These are phyloP conservation scores for Alosa alosa DNA, from an alignment of 2,113 vertebrate genomes.

Conservation along the genomic window DNA sequence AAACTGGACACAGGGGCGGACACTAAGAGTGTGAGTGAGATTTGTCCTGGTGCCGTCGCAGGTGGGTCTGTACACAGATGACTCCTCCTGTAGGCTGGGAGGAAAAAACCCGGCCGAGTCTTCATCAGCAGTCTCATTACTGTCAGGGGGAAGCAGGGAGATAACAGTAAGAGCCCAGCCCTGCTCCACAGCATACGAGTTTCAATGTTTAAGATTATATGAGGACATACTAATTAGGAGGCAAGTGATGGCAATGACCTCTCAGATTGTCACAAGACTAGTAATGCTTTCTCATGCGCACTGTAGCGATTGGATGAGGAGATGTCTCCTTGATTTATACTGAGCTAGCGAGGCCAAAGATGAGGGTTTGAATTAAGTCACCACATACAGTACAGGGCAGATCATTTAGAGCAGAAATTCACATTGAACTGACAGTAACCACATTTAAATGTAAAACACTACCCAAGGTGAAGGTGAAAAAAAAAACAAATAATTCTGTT, in stretches of 20 bases:
- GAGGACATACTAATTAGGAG: not conserved
- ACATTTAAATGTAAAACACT: not conserved
- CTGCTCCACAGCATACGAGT: not conserved
- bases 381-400: not conserved
- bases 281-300: not conserved
- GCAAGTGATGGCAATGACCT: not conserved
- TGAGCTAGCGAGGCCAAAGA: not conserved
- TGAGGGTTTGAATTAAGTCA: not conserved
- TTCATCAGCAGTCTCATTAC: not conserved
- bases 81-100: not conserved
- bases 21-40: slow-evolving; percentile 27
- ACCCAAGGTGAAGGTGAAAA: too few species aligned
- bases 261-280: not conserved
- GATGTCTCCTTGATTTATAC: not conserved
- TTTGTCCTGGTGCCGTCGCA: slow-evolving; percentile 5
- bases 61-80: slow-evolving; percentile 4
- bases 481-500: too few species aligned
- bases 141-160: not conserved
- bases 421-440: not conserved
- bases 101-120: not conserved
- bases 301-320: not conserved
- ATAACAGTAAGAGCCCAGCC: not conserved
- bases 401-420: not conserved
- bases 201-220: not conserved
- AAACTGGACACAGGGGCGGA: slow-evolving; percentile 2